Evolutionary conservation across 2,888 invertebrate genomes (phyloP), one percentile per base, ranked within the genome.

Genomic region (Chloromyia formosa): DNA sequence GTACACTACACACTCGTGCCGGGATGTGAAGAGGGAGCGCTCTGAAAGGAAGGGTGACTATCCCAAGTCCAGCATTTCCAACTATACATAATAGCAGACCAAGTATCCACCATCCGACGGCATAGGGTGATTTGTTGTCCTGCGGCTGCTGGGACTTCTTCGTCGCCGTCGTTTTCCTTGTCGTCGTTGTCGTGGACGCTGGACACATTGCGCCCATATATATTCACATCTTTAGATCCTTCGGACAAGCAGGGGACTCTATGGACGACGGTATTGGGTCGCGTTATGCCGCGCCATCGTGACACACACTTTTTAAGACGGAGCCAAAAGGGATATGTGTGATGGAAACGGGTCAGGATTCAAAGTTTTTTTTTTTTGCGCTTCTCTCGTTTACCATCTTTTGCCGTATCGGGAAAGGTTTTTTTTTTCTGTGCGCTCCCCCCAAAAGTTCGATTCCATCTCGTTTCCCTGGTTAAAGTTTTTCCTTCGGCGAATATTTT

Each of bases 51-150:
- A 49, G 49, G 35, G 66, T 16, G 45, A 66, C 20, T 16, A 62
- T 40, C 40, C 62, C 16, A 62, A 62, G 66, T 66, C 66, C 66
- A 22, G 66, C 66, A 42, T 62, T 22, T 20, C 14, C 27, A n/a
- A 35, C 27, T 22, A 62, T 62, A 49, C 27, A 20, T 20, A 16
- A 56, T 66, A 66, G 49, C 49, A 20, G 66, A 9, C 66, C 66
- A 20, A 45, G 66, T 49, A 66, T 66, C 66, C 66, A 66, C 20
- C 66, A 64, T 54, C 27, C 27, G 27, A 35, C 27, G 66, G 73
- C 60, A 76, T 73, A 76, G 76, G 75, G 76, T 76, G 76, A 76
- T 76, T 76, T 76, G 76, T 76, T 73, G 75, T 76, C 69, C 66
- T 76, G 73, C 71, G 77, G 77, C 75, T 69, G 74, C 56, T 54